Evolutionary conservation across 2,888 invertebrate genomes (phyloP).

Genomic region (Chouioia cunea): DNA sequence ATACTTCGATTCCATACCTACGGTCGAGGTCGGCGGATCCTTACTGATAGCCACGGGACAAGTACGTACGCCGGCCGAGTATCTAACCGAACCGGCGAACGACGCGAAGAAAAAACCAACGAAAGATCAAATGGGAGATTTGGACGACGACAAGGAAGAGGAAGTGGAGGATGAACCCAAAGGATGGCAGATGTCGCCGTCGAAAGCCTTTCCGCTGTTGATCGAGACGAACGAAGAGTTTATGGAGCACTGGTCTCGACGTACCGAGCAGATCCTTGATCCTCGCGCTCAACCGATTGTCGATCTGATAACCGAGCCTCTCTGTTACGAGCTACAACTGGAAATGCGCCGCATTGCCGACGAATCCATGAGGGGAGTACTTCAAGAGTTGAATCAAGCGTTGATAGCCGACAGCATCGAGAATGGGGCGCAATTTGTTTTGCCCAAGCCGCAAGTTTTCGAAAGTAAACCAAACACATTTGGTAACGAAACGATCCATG

Average conservation of each 20-base stretch:
- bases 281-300: slow-evolving; percentile 75
- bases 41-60: slow-evolving; percentile 73
- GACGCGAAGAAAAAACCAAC: slow-evolving; percentile 26
- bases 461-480: not conserved
- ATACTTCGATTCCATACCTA: slow-evolving; percentile 81
- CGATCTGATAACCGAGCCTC: slow-evolving; percentile 76
- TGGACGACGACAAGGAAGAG: slow-evolving; percentile 23
- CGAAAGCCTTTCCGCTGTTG: slow-evolving; percentile 51
- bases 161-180: slow-evolving; percentile 34
- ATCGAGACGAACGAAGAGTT: slow-evolving; percentile 51
- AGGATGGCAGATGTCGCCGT: slow-evolving; percentile 60
- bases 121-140: too few species aligned
- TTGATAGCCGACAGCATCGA: slow-evolving; percentile 68
- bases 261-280: slow-evolving; percentile 71
- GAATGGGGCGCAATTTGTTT: not conserved
- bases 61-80: slow-evolving; percentile 74
- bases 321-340: slow-evolving; percentile 75
- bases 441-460: slow-evolving; percentile 3
- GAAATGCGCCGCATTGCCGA: slow-evolving; percentile 80
- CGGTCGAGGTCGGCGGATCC: slow-evolving; percentile 79
- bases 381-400: slow-evolving; percentile 71
- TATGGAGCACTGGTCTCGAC: slow-evolving; percentile 67
- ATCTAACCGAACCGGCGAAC: slow-evolving; percentile 61
- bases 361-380: slow-evolving; percentile 75
- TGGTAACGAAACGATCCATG: too few species aligned